Evolutionary conservation across 2,113 vertebrate species (phyloP).

Genomic region (Eudyptes chrysolophus): DNA sequence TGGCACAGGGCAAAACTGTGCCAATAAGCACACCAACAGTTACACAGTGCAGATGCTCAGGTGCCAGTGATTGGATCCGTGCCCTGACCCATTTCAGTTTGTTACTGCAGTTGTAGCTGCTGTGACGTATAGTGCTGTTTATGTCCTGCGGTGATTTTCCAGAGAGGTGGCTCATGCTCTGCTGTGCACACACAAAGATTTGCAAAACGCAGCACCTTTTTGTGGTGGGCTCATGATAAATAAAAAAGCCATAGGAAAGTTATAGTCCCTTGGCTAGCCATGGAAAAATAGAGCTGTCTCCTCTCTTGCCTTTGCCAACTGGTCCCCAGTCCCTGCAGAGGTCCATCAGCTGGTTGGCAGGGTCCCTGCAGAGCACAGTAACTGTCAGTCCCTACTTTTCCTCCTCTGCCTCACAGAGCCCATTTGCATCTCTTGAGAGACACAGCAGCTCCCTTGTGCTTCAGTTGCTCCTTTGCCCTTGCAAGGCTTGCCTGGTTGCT

Average conservation of each 20-base stretch:
- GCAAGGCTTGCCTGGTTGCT: background rate
- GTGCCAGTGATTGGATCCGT: background rate
- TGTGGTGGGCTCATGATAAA: background rate
- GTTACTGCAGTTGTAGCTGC: background rate
- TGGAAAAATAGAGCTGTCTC: background rate
- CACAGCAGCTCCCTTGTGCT: background rate
- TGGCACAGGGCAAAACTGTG: background rate
- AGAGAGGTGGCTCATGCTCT: background rate
- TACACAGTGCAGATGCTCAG: background rate
- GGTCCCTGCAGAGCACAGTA: background rate
- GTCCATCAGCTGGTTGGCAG: background rate
- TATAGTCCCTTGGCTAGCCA: background rate
- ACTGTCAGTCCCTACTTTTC: background rate
- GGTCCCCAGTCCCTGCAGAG: background rate
- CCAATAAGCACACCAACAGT: background rate
- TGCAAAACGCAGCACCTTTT: background rate
- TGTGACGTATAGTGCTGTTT: accelerated
- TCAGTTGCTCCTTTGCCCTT: background rate
- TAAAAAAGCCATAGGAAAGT: background rate
- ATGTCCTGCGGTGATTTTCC: background rate
- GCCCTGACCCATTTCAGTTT: background rate
- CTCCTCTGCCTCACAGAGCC: background rate
- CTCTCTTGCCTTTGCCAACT: background rate
- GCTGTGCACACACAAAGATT: background rate
- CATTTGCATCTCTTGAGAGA: background rate